A percentile compares a stretch with the other conserved stretches of the same genome.
phyloP scores from a whole-genome alignment of 92 coral and sea anemone species.

The Isaurus tuberculatus region DNA sequence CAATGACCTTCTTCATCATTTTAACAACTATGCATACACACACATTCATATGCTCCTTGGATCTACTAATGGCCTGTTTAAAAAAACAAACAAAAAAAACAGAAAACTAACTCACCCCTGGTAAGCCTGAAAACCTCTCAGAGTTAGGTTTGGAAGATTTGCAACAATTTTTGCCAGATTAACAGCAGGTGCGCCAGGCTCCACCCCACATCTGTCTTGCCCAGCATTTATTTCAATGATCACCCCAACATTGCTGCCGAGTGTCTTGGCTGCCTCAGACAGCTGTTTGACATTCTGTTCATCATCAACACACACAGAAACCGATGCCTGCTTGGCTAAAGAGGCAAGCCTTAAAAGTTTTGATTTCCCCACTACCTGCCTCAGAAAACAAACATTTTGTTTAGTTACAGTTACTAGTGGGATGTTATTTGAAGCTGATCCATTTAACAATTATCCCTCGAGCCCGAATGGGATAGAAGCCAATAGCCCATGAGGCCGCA shows the following conservation, averaged over 20 bases:
- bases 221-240: conserved; percentile 73
- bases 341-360: conserved; percentile 66
- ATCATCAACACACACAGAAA: conserved; percentile 71
- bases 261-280: conserved; percentile 52
- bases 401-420: no score
- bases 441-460: no score
- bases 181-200: conserved; percentile 67
- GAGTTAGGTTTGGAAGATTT: conserved; percentile 50
- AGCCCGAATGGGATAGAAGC: no score
- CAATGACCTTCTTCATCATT: no score
- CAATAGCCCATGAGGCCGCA: no score
- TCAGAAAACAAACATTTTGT: not conserved
- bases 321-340: conserved; percentile 63
- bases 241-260: conserved; percentile 61
- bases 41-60: no score
- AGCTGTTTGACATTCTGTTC: conserved; percentile 55
- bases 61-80: no score
- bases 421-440: no score
- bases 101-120: conserved; percentile 56
- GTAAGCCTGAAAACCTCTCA: conserved; percentile 72
- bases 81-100: not conserved
- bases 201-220: conserved; percentile 76
- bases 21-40: no score
- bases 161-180: conserved; percentile 56
- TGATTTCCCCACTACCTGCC: conserved; percentile 64